Base-by-base conservation (phyloP, 2,888 invertebrate genomes). In the Timema podura region DNA sequence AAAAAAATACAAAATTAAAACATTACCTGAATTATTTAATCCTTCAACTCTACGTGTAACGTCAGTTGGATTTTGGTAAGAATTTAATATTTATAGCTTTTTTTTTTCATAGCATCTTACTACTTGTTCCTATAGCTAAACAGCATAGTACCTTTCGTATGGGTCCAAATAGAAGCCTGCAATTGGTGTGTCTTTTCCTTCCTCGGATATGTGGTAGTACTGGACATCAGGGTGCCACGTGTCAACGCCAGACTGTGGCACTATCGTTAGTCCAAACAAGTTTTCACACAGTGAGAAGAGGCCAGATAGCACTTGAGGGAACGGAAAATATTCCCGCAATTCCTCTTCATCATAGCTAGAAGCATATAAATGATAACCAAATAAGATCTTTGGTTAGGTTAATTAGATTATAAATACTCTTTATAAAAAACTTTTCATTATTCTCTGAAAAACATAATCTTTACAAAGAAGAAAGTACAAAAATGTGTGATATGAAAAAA, bases 121-220 rank as follows among this genome's bases (percentile, higher is more conserved):
- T 68, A 88, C 86, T 64, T 85, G 84, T 67, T 48, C 48, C 13
- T 59, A 64, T 49, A 54, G 13, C 49, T 15, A 10, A 70, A 59
- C 5, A 45, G 64, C 16, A 16, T 16, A 73, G 71, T 72, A 77
- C 76, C 83, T 78, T 0, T 87, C 86, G 78, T 90, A 95, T 0
- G 91, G 91, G 80, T 96, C 96, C 0, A 96, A 82, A 79, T 92
- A 96, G 78, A 96, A 93, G 7, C 91, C 91, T n/a, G 90, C 91
- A 5, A 93, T 82, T 0, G 91, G 91, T 75, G 79, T 84, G 65
- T 83, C 83, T 71, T 84, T 85, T 8, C 87, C 84, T 13, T 85
- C 83, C 77, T 96, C 93, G 76, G 86, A 90, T 10, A 97, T 84
- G 77, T 94, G 90, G 79, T 88, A 96, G 78, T 89, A 93, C 77